A percentile compares a stretch with the other conserved stretches of the same genome.
phyloP scores from a whole-genome alignment of 1,140 invertebrate genomes.

The Drosophila pectinifera region DNA sequence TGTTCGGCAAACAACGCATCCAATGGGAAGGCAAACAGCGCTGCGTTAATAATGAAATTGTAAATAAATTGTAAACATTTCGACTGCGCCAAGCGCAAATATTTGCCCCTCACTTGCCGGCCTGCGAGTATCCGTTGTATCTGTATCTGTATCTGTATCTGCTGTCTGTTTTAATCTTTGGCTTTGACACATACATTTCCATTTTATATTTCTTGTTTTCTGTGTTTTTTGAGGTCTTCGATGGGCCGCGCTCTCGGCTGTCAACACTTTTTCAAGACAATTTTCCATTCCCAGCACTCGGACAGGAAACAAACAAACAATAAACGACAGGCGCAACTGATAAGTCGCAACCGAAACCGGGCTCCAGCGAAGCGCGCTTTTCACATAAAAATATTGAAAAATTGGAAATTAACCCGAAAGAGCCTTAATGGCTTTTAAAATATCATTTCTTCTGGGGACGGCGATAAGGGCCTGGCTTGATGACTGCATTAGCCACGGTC shows the following conservation, averaged over 20 bases:
- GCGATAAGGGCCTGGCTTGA: constrained; percentile 58
- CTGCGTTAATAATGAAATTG: constrained; percentile 76
- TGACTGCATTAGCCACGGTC: constrained; percentile 65
- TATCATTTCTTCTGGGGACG: constrained; percentile 23
- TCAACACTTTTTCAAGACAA: constrained; percentile 74
- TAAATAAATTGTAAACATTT: constrained; percentile 82
- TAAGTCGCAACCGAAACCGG: constrained; percentile 38
- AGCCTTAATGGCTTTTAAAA: constrained; percentile 66
- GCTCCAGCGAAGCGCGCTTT: constrained; percentile 26
- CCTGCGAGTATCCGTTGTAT: constrained; percentile 31
- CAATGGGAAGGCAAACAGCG: constrained; percentile 56
- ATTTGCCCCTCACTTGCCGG: constrained; percentile 46
- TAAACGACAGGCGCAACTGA: constrained; percentile 60
- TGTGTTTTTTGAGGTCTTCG: constrained; percentile 10
- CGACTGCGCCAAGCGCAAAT: constrained; percentile 68
- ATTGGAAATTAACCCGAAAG: constrained; percentile 56
- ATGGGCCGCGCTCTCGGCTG: constrained; percentile 40
- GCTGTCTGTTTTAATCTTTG: constrained; percentile 48
- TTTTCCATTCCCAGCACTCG: constrained; percentile 45
- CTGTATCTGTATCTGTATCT: constrained; percentile 35
- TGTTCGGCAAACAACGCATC: constrained; percentile 61
- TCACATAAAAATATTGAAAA: constrained; percentile 31
- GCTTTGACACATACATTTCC: constrained; percentile 41
- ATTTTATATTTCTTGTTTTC: constrained; percentile 41
- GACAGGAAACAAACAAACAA: constrained; percentile 68